Evolutionary conservation across 2,797 vertebrate species (phyloP).

Genomic region (Lacerta viridis): DNA sequence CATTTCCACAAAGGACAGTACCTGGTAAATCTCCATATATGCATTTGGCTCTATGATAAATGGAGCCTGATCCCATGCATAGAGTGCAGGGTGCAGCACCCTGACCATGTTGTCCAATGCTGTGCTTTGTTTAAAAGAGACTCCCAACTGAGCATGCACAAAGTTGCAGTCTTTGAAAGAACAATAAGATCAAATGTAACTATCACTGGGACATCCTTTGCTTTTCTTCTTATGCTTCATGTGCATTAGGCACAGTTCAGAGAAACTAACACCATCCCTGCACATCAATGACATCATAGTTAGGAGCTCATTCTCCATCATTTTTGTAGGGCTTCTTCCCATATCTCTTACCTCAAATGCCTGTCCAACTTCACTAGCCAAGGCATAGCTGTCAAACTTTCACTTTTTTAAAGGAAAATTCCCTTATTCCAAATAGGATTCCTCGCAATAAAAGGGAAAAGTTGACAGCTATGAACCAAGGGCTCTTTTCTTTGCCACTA

Average conservation of each 20-base stretch:
- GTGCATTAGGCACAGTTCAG: not conserved
- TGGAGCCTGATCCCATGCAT: not conserved
- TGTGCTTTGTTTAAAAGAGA: not conserved
- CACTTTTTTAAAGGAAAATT: no score
- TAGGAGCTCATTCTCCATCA: no score
- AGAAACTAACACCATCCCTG: not conserved
- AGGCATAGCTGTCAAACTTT: not conserved
- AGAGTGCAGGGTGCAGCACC: not conserved
- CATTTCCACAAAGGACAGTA: not conserved
- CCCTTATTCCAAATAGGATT: no score
- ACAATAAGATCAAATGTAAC: not conserved
- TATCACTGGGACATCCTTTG: not conserved
- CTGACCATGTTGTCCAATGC: not conserved
- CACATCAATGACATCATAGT: no score
- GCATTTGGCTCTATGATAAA: not conserved
- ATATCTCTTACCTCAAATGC: no score
- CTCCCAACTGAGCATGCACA: not conserved
- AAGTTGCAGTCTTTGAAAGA: not conserved
- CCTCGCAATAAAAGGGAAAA: no score
- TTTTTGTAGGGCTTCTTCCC: no score
- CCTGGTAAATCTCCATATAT: not conserved
- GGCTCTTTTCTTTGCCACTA: not conserved
- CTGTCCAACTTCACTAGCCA: not conserved
- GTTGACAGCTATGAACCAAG: not conserved
- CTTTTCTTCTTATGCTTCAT: not conserved